Evolutionary conservation across 1,140 invertebrate genomes (phyloP), one percentile per base, ranked within the genome.

Genomic region (Leptopilina clavipes): DNA sequence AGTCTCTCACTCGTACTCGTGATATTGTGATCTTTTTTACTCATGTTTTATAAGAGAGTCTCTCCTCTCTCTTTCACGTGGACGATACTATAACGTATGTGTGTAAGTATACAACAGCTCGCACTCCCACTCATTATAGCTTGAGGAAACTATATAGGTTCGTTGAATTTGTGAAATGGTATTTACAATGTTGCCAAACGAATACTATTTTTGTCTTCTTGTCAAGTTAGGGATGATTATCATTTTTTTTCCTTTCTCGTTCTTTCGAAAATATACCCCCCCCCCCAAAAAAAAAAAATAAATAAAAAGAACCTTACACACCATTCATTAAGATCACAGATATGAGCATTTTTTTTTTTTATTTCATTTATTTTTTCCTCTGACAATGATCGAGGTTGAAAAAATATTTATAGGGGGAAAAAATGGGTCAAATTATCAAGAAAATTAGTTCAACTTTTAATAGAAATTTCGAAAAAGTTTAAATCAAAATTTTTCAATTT

Each of bases 91-190:
- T 40, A 40, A 40, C 9, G 9, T 40, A 9, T 9, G 37, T 40
- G 9, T 40, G 9, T 40, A 9, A 8, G 9, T 40, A 40, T 40
- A 40, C 76, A 71, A 78, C 43, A 17, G 56, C 25, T 56, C 59
- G 74, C 56, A 75, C 79, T 78, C 83, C 80, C 83, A 77, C 81
- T 72, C 65, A 40, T 71, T 74, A 71, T 74, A 75, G 59, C 54
- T 70, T 18, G 71, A 59, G 19, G n/a, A 76, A 76, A 75, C 75
- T 70, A 56, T 70, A 44, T 70, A 44, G 73, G 73, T 43, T 40
- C 19, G 31, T 19, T 71, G 48, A 76, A 76, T 72, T 59, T 75
- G 74, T 43, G 25, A 75, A 54, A 48, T 70, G 44, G 70, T 43
- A 45, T 74, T 43, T 40, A 31, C 73, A 65, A 43, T 43, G 74